These are phyloP conservation scores for Lateolabrax maculatus DNA, from an alignment of 2,797 vertebrate genomes.

Conservation along the genomic window DNA sequence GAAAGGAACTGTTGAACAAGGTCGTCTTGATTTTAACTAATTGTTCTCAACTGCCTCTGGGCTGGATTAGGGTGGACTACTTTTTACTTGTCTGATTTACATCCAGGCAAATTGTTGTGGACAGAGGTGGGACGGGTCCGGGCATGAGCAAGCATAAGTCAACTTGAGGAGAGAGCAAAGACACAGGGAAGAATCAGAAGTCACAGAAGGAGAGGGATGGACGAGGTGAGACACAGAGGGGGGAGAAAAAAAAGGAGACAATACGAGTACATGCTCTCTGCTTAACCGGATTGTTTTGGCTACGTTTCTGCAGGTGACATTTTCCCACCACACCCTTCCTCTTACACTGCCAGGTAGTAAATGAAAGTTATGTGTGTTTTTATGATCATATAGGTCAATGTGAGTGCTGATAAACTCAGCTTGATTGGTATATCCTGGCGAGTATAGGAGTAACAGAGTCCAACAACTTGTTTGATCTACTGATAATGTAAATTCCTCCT, in stretches of 20 bases:
- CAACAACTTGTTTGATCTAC: neutral
- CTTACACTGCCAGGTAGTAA: conserved; percentile 16
- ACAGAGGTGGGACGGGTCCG: neutral
- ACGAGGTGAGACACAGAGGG: neutral
- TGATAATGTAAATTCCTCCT: neutral
- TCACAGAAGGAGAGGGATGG: too few relatives aligned
- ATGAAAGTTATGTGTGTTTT: conserved; percentile 7
- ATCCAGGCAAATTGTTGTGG: neutral
- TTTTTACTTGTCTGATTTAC: neutral
- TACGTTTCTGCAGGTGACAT: conserved; percentile 35
- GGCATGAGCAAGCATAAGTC: neutral
- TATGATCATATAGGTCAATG: neutral
- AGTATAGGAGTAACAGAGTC: too few relatives aligned
- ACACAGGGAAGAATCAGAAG: neutral
- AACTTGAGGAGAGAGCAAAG: neutral
- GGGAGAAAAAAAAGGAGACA: neutral
- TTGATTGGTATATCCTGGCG: neutral
- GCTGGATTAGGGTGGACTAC: neutral
- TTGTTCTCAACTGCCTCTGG: neutral
- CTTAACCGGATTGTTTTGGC: conserved; percentile 66
- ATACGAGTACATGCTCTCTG: conserved; percentile 30
- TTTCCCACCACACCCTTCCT: conserved; percentile 76
- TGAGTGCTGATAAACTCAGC: neutral
- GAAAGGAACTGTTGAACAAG: neutral
- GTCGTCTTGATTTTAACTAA: neutral